Evolutionary conservation across 2,888 invertebrate species (phyloP), one percentile per base, ranked within the genome.

Genomic region (Xanthia icteritia): DNA sequence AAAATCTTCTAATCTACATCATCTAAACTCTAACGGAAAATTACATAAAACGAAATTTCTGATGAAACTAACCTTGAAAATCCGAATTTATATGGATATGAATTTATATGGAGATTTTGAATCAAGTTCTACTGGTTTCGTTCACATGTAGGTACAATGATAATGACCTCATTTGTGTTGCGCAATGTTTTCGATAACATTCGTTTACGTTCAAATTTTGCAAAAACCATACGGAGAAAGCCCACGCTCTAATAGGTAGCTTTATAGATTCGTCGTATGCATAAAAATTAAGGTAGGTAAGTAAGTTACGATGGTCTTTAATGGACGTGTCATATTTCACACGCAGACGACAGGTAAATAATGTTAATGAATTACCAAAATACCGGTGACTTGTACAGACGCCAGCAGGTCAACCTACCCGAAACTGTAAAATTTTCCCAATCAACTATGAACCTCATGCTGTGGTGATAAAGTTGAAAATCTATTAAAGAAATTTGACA

Each of bases 131-230:
- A 78, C 74, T 36, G 70, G 67, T 64, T 71, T 78, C 51, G 58
- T 78, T 80, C 56, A 76, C n/a, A 66, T 73, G 20, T 17, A n/a
- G 31, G 45, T 56, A 77, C 73, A 69, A 67, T 81, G 84, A 76
- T 84, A 88, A 82, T 86, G 87, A 88, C 87, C 88, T 71, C 74
- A 81, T 67, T 86, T 71, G 2, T 60, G 63, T 82, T 80, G 77
- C 60, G 69, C 73, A 88, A 79, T 66, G 23, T 58, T 77, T 45
- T 68, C 27, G 80, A 72, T 68, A 75, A 66, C 61, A 84, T 60
- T 69, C 48, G 56, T 58, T 36, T 20, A 36, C 15, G 65, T 51
- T 42, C 5, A 39, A 76, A 67, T 31, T 39, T 31, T 27, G 45
- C 39, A 61, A 54, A 54, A 58, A 79, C 51, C 56, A 11, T 39